Conservation (phyloP, 2,888 invertebrate species). For the Tetramorium bicarinatum region DNA sequence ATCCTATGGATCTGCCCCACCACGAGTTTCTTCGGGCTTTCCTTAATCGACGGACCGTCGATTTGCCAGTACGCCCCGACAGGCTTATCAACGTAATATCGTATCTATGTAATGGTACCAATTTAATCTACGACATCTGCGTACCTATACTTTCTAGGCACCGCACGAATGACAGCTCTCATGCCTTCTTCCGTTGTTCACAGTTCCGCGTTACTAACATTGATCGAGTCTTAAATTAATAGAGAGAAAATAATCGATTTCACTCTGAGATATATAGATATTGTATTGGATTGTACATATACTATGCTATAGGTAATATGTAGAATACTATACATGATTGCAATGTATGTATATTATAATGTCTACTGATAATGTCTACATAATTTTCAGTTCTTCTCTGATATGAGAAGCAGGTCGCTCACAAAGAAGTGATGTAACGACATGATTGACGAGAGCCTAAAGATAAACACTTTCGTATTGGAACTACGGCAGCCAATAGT, state of each 20-base stretch:
- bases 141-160: slow-evolving; percentile 56
- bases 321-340: neutral
- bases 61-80: slow-evolving; percentile 7
- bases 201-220: neutral
- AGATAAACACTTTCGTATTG: no score
- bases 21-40: slow-evolving; percentile 13
- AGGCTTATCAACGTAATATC: slow-evolving; percentile 61
- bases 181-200: neutral
- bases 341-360: neutral
- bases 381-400: neutral
- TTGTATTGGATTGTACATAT: neutral
- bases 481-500: no score
- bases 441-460: neutral
- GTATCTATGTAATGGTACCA: slow-evolving; percentile 21
- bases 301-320: neutral
- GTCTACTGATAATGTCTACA: neutral
- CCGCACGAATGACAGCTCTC: neutral
- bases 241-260: neutral
- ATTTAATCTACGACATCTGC: slow-evolving; percentile 62
- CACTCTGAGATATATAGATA: neutral
- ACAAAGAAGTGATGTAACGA: neutral
- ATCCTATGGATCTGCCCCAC: slow-evolving; percentile 24
- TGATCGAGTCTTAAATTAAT: slow-evolving; percentile 17
- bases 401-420: neutral
- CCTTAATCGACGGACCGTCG: slow-evolving; percentile 60